These are phyloP conservation scores for Neotragus moschatus DNA, from an alignment of 2,113 vertebrate genomes.

Conservation along the genomic window DNA sequence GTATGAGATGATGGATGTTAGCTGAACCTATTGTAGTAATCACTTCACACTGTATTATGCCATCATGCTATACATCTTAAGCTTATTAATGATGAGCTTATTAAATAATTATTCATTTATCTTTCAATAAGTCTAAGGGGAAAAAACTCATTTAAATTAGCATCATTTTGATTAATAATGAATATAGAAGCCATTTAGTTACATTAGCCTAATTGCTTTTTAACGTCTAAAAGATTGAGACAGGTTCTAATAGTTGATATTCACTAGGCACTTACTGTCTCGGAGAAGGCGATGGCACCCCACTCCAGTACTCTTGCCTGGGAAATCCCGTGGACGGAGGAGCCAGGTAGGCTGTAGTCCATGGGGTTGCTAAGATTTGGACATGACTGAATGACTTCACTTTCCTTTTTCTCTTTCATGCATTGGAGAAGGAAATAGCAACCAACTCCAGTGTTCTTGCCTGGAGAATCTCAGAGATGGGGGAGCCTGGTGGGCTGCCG, in stretches of 20 bases:
- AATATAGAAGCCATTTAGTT: not conserved
- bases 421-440: too few relatives aligned
- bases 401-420: too few relatives aligned
- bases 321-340: too few relatives aligned
- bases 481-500: too few relatives aligned
- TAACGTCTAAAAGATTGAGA: not conserved
- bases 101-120: not conserved
- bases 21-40: not conserved
- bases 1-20: not conserved
- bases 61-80: not conserved
- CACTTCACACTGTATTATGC: not conserved
- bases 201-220: not conserved
- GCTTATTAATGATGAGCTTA: not conserved
- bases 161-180: not conserved
- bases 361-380: too few relatives aligned
- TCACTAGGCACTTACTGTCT: not conserved
- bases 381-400: too few relatives aligned
- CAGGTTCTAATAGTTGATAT: not conserved
- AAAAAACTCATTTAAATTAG: not conserved
- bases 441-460: too few relatives aligned
- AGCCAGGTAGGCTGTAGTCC: too few relatives aligned
- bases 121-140: not conserved
- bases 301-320: too few relatives aligned
- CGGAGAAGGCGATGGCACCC: too few relatives aligned
- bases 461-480: accelerated